These are phyloP conservation scores for Zapornia atra DNA, from an alignment of 2,113 vertebrate species.

Conservation along the genomic window DNA sequence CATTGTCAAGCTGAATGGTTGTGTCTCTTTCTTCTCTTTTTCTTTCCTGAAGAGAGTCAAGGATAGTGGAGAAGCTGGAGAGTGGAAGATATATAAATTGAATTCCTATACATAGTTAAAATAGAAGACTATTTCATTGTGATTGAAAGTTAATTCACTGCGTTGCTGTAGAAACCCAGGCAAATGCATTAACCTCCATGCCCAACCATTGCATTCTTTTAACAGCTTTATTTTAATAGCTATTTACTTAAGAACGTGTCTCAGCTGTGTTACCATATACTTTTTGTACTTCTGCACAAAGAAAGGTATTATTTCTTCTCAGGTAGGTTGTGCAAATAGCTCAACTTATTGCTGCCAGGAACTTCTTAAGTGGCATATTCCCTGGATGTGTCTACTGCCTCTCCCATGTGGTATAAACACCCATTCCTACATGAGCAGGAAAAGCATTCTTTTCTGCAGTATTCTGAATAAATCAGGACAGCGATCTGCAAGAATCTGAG, in stretches of 20 bases:
- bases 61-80: neutral
- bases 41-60: neutral
- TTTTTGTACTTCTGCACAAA: constrained; percentile 36
- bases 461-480: neutral
- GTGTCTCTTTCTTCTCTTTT: neutral
- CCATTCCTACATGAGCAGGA: neutral
- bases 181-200: constrained; percentile 75
- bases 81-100: constrained; percentile 6
- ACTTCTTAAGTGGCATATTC: neutral
- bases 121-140: constrained; percentile 52
- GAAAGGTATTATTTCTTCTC: neutral
- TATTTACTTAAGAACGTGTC: constrained; percentile 68
- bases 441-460: neutral
- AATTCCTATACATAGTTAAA: constrained; percentile 41
- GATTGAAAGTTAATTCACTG: constrained; percentile 69
- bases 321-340: neutral
- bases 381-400: neutral
- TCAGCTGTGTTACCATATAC: constrained; percentile 53
- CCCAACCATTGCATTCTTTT: constrained; percentile 65
- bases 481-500: neutral
- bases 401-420: neutral
- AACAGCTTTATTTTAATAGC: constrained; percentile 71
- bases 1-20: neutral
- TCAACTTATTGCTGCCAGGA: neutral
- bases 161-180: constrained; percentile 78